Conservation (phyloP, 1,140 invertebrate species). For the Artemia franciscana region DNA sequence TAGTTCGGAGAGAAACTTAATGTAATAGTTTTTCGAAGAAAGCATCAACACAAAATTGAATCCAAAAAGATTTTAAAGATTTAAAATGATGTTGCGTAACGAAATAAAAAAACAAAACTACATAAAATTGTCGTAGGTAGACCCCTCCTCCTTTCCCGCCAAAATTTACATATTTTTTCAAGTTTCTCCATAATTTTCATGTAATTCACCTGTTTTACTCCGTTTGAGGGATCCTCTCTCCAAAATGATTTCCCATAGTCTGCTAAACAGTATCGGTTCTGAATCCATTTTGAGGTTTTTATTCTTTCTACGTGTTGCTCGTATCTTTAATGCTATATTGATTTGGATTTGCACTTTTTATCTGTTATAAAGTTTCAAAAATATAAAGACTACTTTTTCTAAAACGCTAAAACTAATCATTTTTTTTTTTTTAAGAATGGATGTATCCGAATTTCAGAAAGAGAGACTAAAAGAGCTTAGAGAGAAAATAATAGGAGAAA, state of each 20-base stretch:
- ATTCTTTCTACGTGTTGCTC: background rate
- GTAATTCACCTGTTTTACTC: background rate
- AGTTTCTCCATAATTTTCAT: background rate
- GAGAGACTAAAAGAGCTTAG: slow-evolving; percentile 24
- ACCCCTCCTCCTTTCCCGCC: too few species aligned
- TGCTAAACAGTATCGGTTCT: background rate
- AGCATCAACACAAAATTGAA: too few species aligned
- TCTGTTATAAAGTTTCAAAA: slow-evolving; percentile 15
- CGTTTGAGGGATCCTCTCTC: background rate
- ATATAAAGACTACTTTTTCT: too few species aligned
- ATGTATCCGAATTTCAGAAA: slow-evolving; percentile 17
- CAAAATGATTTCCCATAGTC: too few species aligned
- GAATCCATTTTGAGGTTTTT: background rate
- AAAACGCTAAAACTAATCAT: slow-evolving; percentile 19
- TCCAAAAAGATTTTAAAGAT: too few species aligned
- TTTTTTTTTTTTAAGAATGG: slow-evolving; percentile 11
- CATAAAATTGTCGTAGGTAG: too few species aligned
- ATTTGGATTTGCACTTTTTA: background rate
- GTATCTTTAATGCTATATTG: background rate
- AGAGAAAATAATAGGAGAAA: slow-evolving; percentile 18
- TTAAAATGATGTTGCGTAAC: too few species aligned
- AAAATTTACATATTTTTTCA: background rate
- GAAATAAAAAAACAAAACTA: too few species aligned
- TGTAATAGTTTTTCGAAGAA: too few species aligned
- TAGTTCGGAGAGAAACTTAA: too few species aligned